Conservation (phyloP, 2,113 vertebrate species). For the Poeciliopsis retropinna region DNA sequence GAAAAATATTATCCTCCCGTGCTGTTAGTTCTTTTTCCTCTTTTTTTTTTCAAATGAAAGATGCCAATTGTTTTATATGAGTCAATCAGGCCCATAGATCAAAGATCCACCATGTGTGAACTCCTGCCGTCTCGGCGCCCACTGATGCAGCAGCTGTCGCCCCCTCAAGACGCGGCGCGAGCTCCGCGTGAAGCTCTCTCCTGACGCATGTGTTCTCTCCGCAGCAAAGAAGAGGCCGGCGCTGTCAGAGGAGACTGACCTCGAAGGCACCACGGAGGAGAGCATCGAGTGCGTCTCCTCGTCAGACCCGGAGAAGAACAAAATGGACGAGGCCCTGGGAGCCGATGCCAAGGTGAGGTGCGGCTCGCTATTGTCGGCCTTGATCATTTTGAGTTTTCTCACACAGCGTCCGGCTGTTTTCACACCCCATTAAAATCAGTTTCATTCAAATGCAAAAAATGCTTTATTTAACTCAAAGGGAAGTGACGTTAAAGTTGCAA, state of each 20-base stretch:
- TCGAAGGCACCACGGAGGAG: slow-evolving; percentile 83
- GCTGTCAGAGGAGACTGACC: slow-evolving; percentile 86
- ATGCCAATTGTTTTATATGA: slow-evolving; percentile 33
- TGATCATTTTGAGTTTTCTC: neutral
- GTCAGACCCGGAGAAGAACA: slow-evolving; percentile 85
- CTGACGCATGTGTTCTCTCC: slow-evolving; percentile 20
- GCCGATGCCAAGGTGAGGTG: slow-evolving; percentile 70
- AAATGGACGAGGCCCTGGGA: slow-evolving; percentile 69
- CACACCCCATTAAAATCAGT: neutral
- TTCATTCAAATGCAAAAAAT: neutral
- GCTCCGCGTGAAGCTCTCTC: neutral
- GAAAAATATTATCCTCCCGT: slow-evolving; percentile 23
- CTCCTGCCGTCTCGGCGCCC: slow-evolving; percentile 6
- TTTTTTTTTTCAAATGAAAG: slow-evolving; percentile 15
- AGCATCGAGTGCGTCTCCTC: slow-evolving; percentile 83
- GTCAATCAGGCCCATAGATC: slow-evolving; percentile 30
- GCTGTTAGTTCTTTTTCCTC: neutral
- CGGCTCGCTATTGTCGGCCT: neutral
- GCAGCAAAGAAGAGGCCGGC: slow-evolving; percentile 69
- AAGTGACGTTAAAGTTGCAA: too few species aligned
- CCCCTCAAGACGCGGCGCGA: slow-evolving; percentile 15
- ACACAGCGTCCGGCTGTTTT: slow-evolving; percentile 5
- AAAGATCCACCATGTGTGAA: slow-evolving; percentile 21
- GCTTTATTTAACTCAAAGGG: too few species aligned
- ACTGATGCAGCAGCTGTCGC: slow-evolving; percentile 24